A percentile compares a stretch with the other conserved stretches of the same genome.
Evolutionary conservation across 2,113 vertebrate genomes (phyloP).

Genomic region (Hucho hucho): DNA sequence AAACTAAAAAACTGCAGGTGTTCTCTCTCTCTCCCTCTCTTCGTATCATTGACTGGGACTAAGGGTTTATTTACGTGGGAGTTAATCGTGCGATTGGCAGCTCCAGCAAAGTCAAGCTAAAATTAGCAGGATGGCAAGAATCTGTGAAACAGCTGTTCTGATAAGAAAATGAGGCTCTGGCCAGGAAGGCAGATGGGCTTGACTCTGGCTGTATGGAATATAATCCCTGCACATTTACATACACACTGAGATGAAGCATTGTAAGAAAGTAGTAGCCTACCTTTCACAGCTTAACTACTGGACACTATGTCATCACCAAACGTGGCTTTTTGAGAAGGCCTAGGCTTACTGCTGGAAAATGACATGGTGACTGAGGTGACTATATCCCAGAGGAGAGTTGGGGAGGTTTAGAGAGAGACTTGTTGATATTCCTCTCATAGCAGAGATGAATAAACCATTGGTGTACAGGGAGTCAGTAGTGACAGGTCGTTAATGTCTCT

Average conservation of each 20-base stretch:
- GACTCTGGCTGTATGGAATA: too few species aligned
- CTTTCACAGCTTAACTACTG: neutral
- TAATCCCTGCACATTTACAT: slow-evolving; percentile 6
- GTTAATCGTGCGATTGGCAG: neutral
- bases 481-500: neutral
- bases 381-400: neutral
- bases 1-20: too few species aligned
- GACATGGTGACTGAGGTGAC: neutral
- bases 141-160: slow-evolving; percentile 17
- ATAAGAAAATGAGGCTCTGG: too few species aligned
- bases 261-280: neutral
- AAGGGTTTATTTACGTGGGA: neutral
- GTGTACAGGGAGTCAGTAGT: neutral
- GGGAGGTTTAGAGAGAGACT: neutral
- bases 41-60: neutral
- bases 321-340: neutral
- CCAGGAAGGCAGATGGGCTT: too few species aligned
- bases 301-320: neutral
- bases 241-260: neutral
- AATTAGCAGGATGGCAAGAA: slow-evolving; percentile 14
- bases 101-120: neutral
- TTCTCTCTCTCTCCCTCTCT: too few species aligned
- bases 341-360: neutral
- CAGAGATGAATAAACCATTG: neutral
- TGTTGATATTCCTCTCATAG: slow-evolving; percentile 1